These are phyloP conservation scores for Beaufortia kweichowensis DNA, from an alignment of 2,113 vertebrate species.

Conservation along the genomic window DNA sequence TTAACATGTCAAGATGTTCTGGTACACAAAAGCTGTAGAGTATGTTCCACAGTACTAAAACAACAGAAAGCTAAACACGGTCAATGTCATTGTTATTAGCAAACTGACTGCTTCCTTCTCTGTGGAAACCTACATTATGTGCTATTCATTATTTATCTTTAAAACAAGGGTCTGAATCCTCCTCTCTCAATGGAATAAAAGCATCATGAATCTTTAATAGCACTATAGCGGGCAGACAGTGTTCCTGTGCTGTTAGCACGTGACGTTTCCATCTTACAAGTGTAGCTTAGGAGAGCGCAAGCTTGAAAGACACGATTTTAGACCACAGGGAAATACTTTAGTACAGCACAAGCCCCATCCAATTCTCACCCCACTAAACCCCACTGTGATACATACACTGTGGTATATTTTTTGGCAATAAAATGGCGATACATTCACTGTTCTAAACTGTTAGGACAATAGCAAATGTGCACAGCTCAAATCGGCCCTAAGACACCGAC, in stretches of 20 bases:
- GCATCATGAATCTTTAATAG: conserved; percentile 44
- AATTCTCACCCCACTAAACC: background rate
- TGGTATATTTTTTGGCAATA: background rate
- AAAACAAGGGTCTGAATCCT: conserved; percentile 13
- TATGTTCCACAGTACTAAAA: conserved; percentile 21
- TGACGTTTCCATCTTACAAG: conserved; percentile 4
- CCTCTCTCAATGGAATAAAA: background rate
- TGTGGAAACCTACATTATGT: conserved; percentile 27
- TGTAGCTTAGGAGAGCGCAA: conserved; percentile 7
- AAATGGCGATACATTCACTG: background rate
- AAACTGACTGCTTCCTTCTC: conserved; percentile 39
- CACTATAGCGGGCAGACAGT: conserved; percentile 7
- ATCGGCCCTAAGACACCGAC: too few relatives aligned
- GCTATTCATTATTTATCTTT: conserved; percentile 60
- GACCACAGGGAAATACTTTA: background rate
- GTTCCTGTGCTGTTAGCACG: conserved; percentile 16
- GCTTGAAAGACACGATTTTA: conserved; percentile 31
- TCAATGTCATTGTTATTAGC: conserved; percentile 40
- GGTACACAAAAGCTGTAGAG: background rate
- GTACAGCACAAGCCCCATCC: conserved; percentile 1
- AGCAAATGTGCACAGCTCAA: background rate
- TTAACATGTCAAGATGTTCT: conserved; percentile 3
- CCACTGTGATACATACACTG: background rate
- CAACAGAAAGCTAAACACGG: background rate
- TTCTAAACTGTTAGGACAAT: background rate